These are phyloP conservation scores for Leptodactylus fuscus DNA, from an alignment of 2,113 vertebrate species.

Conservation along the genomic window DNA sequence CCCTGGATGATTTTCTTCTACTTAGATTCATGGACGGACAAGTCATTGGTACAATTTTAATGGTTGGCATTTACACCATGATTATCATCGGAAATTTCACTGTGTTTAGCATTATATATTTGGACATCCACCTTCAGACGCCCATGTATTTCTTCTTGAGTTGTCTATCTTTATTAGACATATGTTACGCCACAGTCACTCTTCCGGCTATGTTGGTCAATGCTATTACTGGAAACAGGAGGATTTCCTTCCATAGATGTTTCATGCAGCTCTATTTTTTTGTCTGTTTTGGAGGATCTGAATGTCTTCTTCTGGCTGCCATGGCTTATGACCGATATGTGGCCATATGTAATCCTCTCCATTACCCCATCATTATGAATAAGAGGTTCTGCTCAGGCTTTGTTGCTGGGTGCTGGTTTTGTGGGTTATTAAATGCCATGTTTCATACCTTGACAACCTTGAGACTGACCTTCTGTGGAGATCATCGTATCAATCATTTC, in stretches of 20 bases:
- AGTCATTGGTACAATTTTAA: too few relatives aligned
- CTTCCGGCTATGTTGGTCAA: constrained; percentile 62
- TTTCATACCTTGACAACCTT: neutral
- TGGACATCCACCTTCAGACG: constrained; percentile 60
- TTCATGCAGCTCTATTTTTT: constrained; percentile 64
- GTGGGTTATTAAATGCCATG: constrained; percentile 42
- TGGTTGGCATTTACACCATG: too few relatives aligned
- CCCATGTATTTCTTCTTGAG: constrained; percentile 66
- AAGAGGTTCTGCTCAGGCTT: constrained; percentile 50
- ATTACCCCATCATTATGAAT: constrained; percentile 52
- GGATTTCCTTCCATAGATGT: constrained; percentile 58
- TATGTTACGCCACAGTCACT: constrained; percentile 61
- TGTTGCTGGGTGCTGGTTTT: constrained; percentile 14
- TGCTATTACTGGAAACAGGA: constrained; percentile 59
- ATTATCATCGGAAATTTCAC: constrained; percentile 62
- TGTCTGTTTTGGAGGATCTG: constrained; percentile 54
- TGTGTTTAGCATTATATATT: constrained; percentile 6
- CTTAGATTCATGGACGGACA: too few relatives aligned
- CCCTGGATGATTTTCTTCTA: constrained; percentile 12
- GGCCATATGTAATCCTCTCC: constrained; percentile 49
- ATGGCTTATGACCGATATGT: constrained; percentile 7
- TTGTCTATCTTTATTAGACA: constrained; percentile 64
- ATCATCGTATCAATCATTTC: constrained; percentile 10
- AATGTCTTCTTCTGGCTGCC: constrained; percentile 36
- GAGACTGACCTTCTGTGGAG: constrained; percentile 16